A percentile compares a stretch with the other conserved stretches of the same genome.
Conservation (phyloP, 2,797 vertebrate genomes). For the Microctenopoma stevenorrisi region DNA sequence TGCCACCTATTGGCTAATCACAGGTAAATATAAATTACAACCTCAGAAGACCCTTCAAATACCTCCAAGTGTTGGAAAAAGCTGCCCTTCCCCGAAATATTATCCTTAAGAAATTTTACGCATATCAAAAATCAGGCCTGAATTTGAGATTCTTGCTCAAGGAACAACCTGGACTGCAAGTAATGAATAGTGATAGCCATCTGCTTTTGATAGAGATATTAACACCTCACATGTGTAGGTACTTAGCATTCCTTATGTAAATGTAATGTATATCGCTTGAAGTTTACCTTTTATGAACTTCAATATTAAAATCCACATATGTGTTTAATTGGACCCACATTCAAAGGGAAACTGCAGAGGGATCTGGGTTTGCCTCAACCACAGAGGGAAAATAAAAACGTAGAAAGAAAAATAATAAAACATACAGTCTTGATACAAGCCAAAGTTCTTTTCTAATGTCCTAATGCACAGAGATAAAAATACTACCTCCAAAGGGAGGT, state of each 20-base stretch:
- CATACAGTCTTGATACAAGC: conserved; percentile 51
- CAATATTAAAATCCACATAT: conserved; percentile 82
- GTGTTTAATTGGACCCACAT: conserved; percentile 83
- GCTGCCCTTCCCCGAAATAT: conserved; percentile 24
- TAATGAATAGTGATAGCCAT: conserved; percentile 61
- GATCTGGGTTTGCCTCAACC: conserved; percentile 75
- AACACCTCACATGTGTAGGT: conserved; percentile 71
- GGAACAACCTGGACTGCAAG: conserved; percentile 26
- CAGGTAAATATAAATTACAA: not conserved
- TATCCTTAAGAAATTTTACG: conserved; percentile 9
- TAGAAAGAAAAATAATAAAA: conserved; percentile 41
- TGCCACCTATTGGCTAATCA: conserved; percentile 39
- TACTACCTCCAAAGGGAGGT: conserved; percentile 53
- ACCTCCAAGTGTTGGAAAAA: conserved; percentile 10
- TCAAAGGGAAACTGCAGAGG: conserved; percentile 63
- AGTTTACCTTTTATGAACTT: conserved; percentile 78
- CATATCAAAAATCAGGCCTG: conserved; percentile 16
- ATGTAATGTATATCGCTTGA: conserved; percentile 75
- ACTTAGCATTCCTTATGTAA: conserved; percentile 79
- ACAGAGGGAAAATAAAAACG: conserved; percentile 74
- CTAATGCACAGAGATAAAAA: conserved; percentile 65
- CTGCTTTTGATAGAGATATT: conserved; percentile 72
- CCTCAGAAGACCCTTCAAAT: conserved; percentile 8
- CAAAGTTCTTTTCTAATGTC: conserved; percentile 60
- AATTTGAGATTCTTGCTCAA: conserved; percentile 31